Conservation (phyloP, 2,113 vertebrate genomes). For the Alethe castanea region DNA sequence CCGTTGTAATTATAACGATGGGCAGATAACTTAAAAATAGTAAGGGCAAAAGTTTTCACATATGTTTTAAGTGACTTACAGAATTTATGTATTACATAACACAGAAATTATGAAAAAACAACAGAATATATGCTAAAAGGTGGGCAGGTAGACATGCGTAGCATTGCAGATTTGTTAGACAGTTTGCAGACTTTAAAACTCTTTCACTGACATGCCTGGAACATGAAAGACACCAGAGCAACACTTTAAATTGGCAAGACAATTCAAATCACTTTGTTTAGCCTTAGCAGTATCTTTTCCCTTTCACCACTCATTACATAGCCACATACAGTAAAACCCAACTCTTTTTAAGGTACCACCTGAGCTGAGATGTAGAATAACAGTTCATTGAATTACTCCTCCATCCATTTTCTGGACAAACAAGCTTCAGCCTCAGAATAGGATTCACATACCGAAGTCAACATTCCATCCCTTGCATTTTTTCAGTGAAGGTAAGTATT, state of each 20-base stretch:
- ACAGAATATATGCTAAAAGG: background rate
- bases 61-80: background rate
- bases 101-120: background rate
- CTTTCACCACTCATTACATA: background rate
- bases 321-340: background rate
- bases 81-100: background rate
- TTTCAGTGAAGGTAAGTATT: background rate
- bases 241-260: background rate
- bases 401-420: background rate
- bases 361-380: background rate
- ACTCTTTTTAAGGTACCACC: background rate
- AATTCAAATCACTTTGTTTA: background rate
- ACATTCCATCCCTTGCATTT: fast-evolving
- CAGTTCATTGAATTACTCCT: background rate
- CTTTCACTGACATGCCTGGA: background rate
- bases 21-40: background rate
- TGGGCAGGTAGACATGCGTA: background rate
- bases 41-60: background rate
- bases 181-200: background rate
- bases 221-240: background rate
- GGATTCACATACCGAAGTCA: background rate
- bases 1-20: background rate
- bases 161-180: background rate
- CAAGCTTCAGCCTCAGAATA: background rate
- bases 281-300: background rate